A percentile compares a stretch with the other conserved stretches of the same genome.
These are phyloP conservation scores for Apogon hyalosoma DNA, from an alignment of 2,797 vertebrate species.

Conservation along the genomic window DNA sequence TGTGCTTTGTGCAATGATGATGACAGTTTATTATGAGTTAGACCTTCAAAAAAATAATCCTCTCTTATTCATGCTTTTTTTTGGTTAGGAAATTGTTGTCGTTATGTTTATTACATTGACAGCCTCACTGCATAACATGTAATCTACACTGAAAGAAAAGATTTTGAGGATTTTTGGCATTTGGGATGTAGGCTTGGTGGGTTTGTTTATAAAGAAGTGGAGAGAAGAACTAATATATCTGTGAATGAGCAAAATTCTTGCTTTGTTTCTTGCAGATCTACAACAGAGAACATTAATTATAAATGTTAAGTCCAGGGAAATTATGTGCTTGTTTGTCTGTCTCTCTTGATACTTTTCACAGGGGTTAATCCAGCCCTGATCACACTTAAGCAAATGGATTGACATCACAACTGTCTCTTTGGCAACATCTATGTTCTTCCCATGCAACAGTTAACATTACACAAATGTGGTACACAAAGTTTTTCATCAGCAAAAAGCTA, in stretches of 20 bases:
- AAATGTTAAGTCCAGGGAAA: too few species aligned
- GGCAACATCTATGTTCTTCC: conserved; percentile 37
- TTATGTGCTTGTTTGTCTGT: neutral
- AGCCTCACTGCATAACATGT: neutral
- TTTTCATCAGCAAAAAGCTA: too few species aligned
- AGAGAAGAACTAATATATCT: too few species aligned
- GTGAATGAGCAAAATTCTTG: too few species aligned
- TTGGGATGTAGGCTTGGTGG: neutral
- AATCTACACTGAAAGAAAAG: neutral
- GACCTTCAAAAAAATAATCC: too few species aligned
- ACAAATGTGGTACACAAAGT: neutral
- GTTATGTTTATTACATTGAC: neutral
- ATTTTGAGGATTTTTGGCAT: too few species aligned
- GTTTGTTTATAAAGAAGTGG: neutral
- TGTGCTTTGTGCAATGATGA: too few species aligned
- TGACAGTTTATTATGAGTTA: too few species aligned
- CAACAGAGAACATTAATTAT: too few species aligned
- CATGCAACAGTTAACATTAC: conserved; percentile 29
- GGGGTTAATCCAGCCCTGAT: conserved; percentile 54
- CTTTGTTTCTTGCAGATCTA: too few species aligned
- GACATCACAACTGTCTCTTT: conserved; percentile 10
- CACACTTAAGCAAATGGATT: conserved; percentile 43
- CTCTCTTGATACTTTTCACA: conserved; percentile 40
- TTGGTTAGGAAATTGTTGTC: too few species aligned
- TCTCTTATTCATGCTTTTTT: too few species aligned